Evolutionary conservation across 2,797 vertebrate species (phyloP).

Genomic region (Cossypha caffra): DNA sequence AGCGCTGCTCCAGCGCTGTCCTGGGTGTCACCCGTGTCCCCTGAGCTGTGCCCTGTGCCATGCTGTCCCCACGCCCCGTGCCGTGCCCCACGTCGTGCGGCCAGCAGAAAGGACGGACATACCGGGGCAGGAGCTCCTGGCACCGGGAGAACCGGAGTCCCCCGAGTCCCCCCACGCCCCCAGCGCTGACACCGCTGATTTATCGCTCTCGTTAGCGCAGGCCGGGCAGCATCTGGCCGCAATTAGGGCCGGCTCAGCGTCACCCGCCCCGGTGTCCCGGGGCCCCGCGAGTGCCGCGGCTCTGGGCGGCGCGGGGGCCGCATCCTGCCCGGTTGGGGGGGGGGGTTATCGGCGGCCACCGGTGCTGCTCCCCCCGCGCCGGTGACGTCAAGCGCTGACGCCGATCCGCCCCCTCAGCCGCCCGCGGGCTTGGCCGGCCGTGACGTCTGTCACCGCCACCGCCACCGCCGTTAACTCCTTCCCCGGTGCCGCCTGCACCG

Average conservation of each 20-base stretch:
- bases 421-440: constrained; percentile 7
- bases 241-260: not conserved
- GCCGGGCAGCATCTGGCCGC: not conserved
- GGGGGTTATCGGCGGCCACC: not conserved
- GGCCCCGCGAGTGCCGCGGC: not conserved
- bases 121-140: accelerated
- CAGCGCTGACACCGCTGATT: not conserved
- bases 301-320: not conserved
- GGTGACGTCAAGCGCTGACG: constrained; percentile 54
- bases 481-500: not conserved
- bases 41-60: too few relatives aligned
- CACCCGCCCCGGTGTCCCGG: not conserved
- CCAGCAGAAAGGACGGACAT: not conserved
- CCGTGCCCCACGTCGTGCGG: too few relatives aligned
- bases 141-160: not conserved
- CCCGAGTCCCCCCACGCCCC: not conserved
- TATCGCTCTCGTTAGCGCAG: not conserved
- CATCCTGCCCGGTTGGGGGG: not conserved
- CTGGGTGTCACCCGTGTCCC: not conserved
- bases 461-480: not conserved
- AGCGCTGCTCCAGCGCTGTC: not conserved
- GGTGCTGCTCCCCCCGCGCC: not conserved
- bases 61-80: not conserved
- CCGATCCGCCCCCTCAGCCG: constrained; percentile 41
- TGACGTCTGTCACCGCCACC: not conserved